These are phyloP conservation scores for Chitala chitala DNA, from an alignment of 2,113 vertebrate genomes.

Conservation along the genomic window DNA sequence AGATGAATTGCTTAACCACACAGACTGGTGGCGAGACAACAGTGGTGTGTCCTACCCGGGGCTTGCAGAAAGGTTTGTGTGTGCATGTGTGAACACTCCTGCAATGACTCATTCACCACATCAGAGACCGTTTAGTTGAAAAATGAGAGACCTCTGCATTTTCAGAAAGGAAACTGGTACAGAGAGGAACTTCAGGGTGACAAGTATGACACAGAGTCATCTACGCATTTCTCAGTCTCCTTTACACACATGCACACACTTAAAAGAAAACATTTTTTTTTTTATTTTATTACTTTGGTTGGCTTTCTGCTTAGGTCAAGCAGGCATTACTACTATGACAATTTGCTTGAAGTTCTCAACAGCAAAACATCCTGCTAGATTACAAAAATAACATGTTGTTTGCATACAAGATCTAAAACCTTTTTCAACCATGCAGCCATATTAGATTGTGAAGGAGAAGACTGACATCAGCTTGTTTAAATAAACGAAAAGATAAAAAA, in stretches of 20 bases:
- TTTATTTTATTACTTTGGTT: neutral
- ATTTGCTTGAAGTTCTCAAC: too few species aligned
- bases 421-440: too few species aligned
- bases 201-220: constrained; percentile 40
- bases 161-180: constrained; percentile 60
- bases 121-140: constrained; percentile 51
- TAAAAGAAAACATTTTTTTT: constrained; percentile 8
- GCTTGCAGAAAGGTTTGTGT: constrained; percentile 11
- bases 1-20: constrained; percentile 24
- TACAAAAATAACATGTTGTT: too few species aligned
- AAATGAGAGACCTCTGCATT: constrained; percentile 55
- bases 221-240: constrained; percentile 21
- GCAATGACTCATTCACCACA: constrained; percentile 63
- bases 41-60: constrained; percentile 13
- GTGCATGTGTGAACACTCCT: constrained; percentile 40
- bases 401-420: too few species aligned
- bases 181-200: constrained; percentile 41
- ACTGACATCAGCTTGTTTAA: too few species aligned
- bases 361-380: too few species aligned
- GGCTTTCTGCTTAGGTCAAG: neutral
- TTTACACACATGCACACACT: constrained; percentile 25
- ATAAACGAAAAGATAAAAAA: neutral
- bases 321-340: neutral
- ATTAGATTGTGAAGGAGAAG: too few species aligned
- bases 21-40: constrained; percentile 6